These are phyloP conservation scores for Linnaemya tessellans DNA, from an alignment of 2,888 invertebrate species.

Conservation along the genomic window DNA sequence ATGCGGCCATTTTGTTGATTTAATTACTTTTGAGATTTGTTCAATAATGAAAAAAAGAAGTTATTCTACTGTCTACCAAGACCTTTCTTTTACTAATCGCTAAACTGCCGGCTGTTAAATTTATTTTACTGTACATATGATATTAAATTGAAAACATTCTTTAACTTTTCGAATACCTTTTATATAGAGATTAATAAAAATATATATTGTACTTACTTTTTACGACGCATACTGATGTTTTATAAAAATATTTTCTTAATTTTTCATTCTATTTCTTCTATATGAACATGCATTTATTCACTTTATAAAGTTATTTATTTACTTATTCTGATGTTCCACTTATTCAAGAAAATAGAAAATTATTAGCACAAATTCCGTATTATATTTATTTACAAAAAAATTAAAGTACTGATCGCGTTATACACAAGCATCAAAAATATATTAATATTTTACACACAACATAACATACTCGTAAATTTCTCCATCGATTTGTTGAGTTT, in stretches of 20 bases:
- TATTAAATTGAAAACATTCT: no score
- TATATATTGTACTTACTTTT: constrained; percentile 76
- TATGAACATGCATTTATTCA: constrained; percentile 8
- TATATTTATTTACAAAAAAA: background rate
- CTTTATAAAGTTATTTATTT: constrained; percentile 25
- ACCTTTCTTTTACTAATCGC: no score
- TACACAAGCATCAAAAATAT: background rate
- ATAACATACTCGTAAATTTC: constrained; percentile 55
- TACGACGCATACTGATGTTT: constrained; percentile 77
- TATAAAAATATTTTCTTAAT: constrained; percentile 14
- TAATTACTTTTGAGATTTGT: no score
- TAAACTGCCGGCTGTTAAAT: no score
- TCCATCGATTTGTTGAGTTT: constrained; percentile 11
- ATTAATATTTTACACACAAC: constrained; percentile 7
- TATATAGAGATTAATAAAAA: constrained; percentile 4
- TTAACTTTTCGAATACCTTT: no score
- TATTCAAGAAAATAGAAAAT: background rate
- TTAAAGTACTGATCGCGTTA: constrained; percentile 2
- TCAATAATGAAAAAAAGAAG: no score
- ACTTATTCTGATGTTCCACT: constrained; percentile 26
- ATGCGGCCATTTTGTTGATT: no score
- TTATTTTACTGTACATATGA: no score
- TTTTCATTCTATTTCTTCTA: constrained; percentile 15
- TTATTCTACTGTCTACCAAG: no score
- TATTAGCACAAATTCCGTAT: background rate